These are phyloP conservation scores for Enteromius thamalakanensis DNA, from an alignment of 2,797 vertebrate species.

Conservation along the genomic window DNA sequence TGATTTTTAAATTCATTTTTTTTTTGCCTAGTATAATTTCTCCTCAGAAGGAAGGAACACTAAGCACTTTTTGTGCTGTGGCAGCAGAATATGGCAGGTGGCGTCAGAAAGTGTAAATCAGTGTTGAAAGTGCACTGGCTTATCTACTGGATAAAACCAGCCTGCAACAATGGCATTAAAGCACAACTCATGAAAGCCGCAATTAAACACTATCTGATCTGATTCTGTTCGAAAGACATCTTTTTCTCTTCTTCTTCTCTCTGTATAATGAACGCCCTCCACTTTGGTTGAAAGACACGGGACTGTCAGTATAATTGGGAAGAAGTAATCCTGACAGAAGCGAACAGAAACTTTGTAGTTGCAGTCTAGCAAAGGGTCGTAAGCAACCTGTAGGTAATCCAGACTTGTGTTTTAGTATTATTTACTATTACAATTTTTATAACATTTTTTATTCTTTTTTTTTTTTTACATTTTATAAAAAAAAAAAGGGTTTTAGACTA, in stretches of 20 bases:
- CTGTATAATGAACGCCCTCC: conserved; percentile 53
- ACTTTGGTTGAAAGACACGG: conserved; percentile 45
- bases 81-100: conserved; percentile 66
- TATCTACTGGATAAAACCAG: conserved; percentile 76
- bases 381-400: neutral
- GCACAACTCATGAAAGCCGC: conserved; percentile 72
- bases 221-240: conserved; percentile 61
- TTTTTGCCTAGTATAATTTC: conserved; percentile 60
- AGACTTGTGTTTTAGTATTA: too few species aligned
- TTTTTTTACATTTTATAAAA: neutral
- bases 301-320: conserved; percentile 25
- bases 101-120: conserved; percentile 61
- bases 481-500: too few species aligned
- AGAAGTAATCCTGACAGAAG: neutral
- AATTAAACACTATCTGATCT: conserved; percentile 81
- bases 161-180: conserved; percentile 78
- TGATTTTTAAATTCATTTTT: conserved; percentile 54
- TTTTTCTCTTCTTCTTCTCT: conserved; percentile 22
- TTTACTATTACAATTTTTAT: neutral
- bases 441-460: neutral
- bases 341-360: neutral
- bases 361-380: neutral
- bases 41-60: conserved; percentile 63
- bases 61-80: conserved; percentile 78
- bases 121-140: conserved; percentile 71